A percentile compares a stretch with the other conserved stretches of the same genome.
These are phyloP conservation scores for Sebastes melanostomus DNA, from an alignment of 2,797 vertebrate genomes.

Conservation along the genomic window DNA sequence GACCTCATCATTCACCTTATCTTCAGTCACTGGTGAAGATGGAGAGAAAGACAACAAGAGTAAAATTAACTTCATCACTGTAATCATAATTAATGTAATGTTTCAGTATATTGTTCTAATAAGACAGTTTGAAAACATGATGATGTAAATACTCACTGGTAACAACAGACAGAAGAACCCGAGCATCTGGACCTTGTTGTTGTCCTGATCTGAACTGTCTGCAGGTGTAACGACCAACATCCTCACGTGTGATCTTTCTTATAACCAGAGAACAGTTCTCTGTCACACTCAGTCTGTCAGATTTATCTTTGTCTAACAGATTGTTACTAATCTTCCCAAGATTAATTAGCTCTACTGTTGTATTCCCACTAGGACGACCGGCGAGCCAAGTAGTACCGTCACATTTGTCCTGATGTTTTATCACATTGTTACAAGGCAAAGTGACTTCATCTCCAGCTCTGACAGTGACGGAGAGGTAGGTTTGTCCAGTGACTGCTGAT, in stretches of 20 bases:
- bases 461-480: accelerated
- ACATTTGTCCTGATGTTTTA: accelerated
- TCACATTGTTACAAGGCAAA: background rate
- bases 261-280: conserved; percentile 21
- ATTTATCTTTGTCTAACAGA: accelerated
- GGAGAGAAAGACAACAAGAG: background rate
- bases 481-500: background rate
- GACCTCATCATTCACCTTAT: accelerated
- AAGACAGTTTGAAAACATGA: background rate
- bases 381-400: accelerated
- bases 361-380: accelerated
- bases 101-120: background rate
- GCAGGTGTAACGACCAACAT: accelerated
- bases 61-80: background rate
- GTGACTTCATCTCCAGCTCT: background rate
- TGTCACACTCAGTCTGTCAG: background rate
- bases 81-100: background rate
- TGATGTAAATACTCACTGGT: conserved; percentile 18
- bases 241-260: background rate
- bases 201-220: background rate
- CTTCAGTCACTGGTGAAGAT: background rate
- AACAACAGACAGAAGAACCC: background rate
- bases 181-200: accelerated
- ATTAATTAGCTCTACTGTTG: accelerated
- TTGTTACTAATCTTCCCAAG: accelerated